phyloP scores from a whole-genome alignment of 2,888 invertebrate genomes.

The Eupithecia pulchellata region DNA sequence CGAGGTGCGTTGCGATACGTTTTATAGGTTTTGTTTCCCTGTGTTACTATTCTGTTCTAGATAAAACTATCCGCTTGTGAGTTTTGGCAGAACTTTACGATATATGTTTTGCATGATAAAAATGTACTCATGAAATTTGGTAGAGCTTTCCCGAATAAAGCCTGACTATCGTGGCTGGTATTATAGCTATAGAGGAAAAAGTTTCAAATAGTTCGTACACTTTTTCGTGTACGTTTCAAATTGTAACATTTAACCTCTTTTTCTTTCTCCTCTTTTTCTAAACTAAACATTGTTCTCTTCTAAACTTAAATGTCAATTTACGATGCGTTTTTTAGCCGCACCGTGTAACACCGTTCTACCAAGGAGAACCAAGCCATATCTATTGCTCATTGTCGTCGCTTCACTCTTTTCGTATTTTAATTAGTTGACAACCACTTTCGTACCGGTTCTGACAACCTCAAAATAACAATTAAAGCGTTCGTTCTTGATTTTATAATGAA shows the following conservation, averaged over 20 bases:
- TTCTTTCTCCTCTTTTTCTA: too few relatives aligned
- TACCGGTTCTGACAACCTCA: conserved; percentile 68
- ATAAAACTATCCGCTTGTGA: background rate
- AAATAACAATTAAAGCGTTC: conserved; percentile 62
- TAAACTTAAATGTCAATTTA: background rate
- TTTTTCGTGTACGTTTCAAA: too few relatives aligned
- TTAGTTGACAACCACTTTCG: conserved; percentile 64
- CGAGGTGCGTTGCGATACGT: conserved; percentile 9
- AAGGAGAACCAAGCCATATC: conserved; percentile 60
- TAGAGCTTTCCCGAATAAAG: background rate
- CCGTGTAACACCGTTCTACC: conserved; percentile 34
- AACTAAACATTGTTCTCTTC: too few relatives aligned
- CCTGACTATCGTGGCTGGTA: too few relatives aligned
- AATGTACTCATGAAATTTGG: background rate
- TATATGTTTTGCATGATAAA: background rate
- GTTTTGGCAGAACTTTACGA: background rate
- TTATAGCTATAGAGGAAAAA: too few relatives aligned
- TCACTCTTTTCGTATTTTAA: conserved; percentile 72
- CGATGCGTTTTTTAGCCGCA: conserved; percentile 13
- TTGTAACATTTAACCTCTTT: background rate
- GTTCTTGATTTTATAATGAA: conserved; percentile 58
- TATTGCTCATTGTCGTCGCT: conserved; percentile 57
- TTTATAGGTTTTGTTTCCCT: background rate
- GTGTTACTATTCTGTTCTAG: background rate
- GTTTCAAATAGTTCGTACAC: too few relatives aligned